Evolutionary conservation across 2,113 vertebrate species (phyloP).

Genomic region (Centropristis striata): DNA sequence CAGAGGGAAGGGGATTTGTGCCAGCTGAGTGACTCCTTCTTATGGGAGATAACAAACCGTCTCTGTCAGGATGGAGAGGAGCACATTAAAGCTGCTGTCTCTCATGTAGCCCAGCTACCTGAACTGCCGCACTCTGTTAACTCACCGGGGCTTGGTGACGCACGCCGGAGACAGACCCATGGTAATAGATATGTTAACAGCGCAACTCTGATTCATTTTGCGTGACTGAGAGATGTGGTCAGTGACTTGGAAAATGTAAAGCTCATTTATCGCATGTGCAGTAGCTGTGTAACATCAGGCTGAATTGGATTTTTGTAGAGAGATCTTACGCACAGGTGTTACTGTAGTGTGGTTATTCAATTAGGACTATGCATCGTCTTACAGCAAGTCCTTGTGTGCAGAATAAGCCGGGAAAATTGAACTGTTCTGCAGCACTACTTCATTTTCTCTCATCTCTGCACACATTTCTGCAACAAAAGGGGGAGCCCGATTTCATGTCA

Average conservation of each 20-base stretch:
- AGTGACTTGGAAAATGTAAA: conserved; percentile 59
- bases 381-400: conserved; percentile 44
- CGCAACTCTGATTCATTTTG: conserved; percentile 15
- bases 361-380: conserved; percentile 44
- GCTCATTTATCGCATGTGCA: conserved; percentile 41
- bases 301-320: conserved; percentile 23
- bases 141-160: conserved; percentile 9
- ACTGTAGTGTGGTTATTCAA: conserved; percentile 62
- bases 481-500: conserved; percentile 66
- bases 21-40: conserved; percentile 72
- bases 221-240: conserved; percentile 48
- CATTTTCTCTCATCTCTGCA: conserved; percentile 52
- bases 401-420: conserved; percentile 54
- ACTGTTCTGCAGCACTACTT: conserved; percentile 45
- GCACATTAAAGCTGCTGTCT: conserved; percentile 48
- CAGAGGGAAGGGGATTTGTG: conserved; percentile 70
- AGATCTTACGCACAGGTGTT: conserved; percentile 29
- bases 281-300: conserved; percentile 23
- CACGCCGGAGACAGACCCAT: conserved; percentile 18
- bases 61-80: conserved; percentile 34
- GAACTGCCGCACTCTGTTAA: conserved; percentile 27
- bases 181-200: conserved; percentile 44
- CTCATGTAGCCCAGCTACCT: conserved; percentile 53
- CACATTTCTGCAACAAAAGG: conserved; percentile 65
- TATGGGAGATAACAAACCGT: conserved; percentile 70